A percentile compares a stretch with the other conserved stretches of the same genome.
phyloP scores from a whole-genome alignment of 2,888 invertebrate species.

The Folsomia manolachei region DNA sequence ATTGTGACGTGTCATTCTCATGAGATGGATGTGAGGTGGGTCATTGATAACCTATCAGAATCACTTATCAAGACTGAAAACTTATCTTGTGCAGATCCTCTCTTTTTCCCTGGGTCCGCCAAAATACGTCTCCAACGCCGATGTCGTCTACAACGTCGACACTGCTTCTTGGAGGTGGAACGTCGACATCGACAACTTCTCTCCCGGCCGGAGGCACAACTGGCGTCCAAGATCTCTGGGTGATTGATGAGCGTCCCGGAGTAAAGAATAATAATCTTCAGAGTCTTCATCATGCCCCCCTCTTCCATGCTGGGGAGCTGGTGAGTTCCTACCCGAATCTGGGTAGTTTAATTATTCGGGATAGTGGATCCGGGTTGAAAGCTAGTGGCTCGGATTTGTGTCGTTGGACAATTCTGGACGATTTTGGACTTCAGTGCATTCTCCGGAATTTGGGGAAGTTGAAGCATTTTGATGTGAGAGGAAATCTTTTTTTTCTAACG shows the following conservation, averaged over 20 bases:
- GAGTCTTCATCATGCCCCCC: not conserved
- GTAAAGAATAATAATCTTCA: not conserved
- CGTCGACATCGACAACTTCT: not conserved
- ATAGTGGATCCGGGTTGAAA: not conserved
- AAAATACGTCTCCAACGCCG: not conserved
- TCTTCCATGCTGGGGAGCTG: conserved; percentile 12
- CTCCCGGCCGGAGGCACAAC: not conserved
- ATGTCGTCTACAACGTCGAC: not conserved
- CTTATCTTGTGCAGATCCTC: not conserved
- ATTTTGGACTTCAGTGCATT: conserved; percentile 15
- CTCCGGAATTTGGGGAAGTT: not conserved
- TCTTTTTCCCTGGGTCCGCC: not conserved
- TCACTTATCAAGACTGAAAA: not conserved
- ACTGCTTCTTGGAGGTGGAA: too few species aligned
- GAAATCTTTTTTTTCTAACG: conserved; percentile 18
- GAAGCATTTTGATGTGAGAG: conserved; percentile 8
- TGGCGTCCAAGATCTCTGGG: conserved; percentile 14
- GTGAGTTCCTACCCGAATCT: conserved; percentile 16
- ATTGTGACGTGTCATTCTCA: conserved; percentile 1
- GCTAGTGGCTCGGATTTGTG: not conserved
- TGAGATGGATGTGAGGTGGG: not conserved
- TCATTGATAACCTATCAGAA: too few species aligned
- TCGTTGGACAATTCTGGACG: conserved; percentile 19
- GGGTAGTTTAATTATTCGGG: conserved; percentile 11
- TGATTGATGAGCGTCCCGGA: not conserved